Base-by-base conservation (phyloP, 2,113 vertebrate species). In the Mastomys coucha region DNA sequence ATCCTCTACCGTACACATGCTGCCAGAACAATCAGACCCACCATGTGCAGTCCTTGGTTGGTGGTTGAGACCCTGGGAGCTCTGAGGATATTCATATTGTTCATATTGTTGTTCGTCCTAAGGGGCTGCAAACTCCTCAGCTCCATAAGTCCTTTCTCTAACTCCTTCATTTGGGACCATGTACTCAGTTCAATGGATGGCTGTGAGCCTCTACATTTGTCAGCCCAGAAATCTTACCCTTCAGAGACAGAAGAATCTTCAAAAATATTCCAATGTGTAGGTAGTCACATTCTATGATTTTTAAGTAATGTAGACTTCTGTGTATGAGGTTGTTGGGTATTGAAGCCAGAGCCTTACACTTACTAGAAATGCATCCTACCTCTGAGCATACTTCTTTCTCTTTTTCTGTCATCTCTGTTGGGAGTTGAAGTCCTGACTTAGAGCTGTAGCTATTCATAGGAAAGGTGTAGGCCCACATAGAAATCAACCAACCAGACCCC, bases 201-300 rank as follows among this genome's bases (percentile, higher is more conserved):
- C n/a, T n/a, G n/a, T n/a, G n/a, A n/a, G n/a, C n/a, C n/a, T n/a
- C n/a, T n/a, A n/a, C n/a, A n/a, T n/a, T n/a, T n/a, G n/a, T n/a
- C n/a, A n/a, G 0, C n/a, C 65, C 65, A 72, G 16, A 60, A 28
- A 91, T 9, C 70, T 91, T 76, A 56, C 87, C 22, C 20, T 81
- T 85, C n/a, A 88, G 19, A 81, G 65, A 75, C 81, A 14, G 81
- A 69, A 82, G 11, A 82, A 91, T 78, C 26, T 76, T n/a, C 33
- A 95, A 16, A 82, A 92, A 28, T 89, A 93, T 51, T 42, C 89
- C 89, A 65, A 77, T 22, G 5, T 86, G 11, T 90, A 92, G 80
- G 16, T 13, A 60, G 4, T 63, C 42, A 77, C 13, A 42, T 93
- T 69, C 24, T 65, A 60, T 87, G 73, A 76, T 69, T 63, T 95